Conservation (phyloP, 2,797 vertebrate genomes). For the Microctenopoma stevenorrisi region DNA sequence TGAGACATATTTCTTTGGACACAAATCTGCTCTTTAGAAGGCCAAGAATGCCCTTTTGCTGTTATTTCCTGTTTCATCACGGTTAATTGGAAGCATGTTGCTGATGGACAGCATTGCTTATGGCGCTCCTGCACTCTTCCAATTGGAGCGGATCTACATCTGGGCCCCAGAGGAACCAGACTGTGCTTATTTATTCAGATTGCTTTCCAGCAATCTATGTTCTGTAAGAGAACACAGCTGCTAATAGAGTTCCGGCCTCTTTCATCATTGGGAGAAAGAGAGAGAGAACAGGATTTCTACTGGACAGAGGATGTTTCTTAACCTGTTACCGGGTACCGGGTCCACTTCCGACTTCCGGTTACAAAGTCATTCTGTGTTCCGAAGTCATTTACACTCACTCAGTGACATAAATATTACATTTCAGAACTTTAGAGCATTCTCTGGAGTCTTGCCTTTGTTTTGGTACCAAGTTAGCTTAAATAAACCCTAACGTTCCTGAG, state of each 20-base stretch:
- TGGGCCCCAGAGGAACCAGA: constrained; percentile 72
- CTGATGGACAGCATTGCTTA: constrained; percentile 59
- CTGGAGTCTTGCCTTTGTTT: too few relatives aligned
- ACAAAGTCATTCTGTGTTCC: too few relatives aligned
- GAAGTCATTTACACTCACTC: too few relatives aligned
- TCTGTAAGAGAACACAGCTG: constrained; percentile 85
- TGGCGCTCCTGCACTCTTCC: constrained; percentile 69
- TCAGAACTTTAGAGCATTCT: too few relatives aligned
- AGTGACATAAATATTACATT: too few relatives aligned
- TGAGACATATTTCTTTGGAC: constrained; percentile 32
- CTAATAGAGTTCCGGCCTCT: constrained; percentile 79
- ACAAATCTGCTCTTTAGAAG: constrained; percentile 47
- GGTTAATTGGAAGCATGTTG: constrained; percentile 86
- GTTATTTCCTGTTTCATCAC: constrained; percentile 87
- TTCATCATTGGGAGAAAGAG: constrained; percentile 59
- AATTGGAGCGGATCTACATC: constrained; percentile 71
- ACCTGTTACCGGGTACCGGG: background rate
- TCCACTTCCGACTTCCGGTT: constrained; percentile 1
- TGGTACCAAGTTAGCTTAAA: too few relatives aligned
- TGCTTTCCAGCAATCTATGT: constrained; percentile 81
- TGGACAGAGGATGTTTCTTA: constrained; percentile 13
- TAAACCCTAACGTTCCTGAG: too few relatives aligned
- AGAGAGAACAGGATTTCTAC: constrained; percentile 48
- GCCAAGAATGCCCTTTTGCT: constrained; percentile 79
- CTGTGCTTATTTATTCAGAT: constrained; percentile 84